phyloP scores from a whole-genome alignment of 2,888 invertebrate species.

The Scelioninae gen. 1 region DNA sequence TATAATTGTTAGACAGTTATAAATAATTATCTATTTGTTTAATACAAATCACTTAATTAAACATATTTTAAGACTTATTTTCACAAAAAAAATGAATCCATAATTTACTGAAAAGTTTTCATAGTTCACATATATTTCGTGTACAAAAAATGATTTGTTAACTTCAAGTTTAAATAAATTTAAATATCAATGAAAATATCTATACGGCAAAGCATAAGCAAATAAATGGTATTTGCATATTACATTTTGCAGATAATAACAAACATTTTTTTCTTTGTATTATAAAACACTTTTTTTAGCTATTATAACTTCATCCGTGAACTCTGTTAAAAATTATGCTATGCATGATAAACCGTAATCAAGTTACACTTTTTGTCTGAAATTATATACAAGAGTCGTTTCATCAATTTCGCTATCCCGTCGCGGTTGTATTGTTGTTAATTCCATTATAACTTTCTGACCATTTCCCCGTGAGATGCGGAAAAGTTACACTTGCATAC shows the following conservation, averaged over 20 bases:
- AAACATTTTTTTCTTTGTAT: not conserved
- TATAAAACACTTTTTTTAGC: not conserved
- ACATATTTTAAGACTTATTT: too few species aligned
- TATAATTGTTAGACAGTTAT: too few species aligned
- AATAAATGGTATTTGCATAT: not conserved
- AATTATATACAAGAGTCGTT: conserved; percentile 6
- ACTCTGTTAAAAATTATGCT: not conserved
- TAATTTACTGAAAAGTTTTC: not conserved
- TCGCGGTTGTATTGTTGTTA: conserved; percentile 36
- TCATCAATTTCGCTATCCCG: conserved; percentile 42
- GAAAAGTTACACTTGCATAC: conserved; percentile 36
- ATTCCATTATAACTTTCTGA: conserved; percentile 73
- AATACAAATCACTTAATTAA: too few species aligned
- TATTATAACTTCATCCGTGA: conserved; percentile 1
- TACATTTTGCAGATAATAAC: not conserved
- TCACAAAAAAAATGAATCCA: not conserved
- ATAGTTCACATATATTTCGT: not conserved
- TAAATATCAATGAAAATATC: not conserved
- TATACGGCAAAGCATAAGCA: not conserved
- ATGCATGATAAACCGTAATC: conserved; percentile 1
- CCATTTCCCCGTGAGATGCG: conserved; percentile 45
- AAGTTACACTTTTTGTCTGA: conserved; percentile 1
- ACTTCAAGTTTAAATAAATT: not conserved
- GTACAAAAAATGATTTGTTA: not conserved
- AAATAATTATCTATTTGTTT: too few species aligned